Conservation (phyloP, 92 coral and sea anemone species). For the Zoanthus gigantus region DNA sequence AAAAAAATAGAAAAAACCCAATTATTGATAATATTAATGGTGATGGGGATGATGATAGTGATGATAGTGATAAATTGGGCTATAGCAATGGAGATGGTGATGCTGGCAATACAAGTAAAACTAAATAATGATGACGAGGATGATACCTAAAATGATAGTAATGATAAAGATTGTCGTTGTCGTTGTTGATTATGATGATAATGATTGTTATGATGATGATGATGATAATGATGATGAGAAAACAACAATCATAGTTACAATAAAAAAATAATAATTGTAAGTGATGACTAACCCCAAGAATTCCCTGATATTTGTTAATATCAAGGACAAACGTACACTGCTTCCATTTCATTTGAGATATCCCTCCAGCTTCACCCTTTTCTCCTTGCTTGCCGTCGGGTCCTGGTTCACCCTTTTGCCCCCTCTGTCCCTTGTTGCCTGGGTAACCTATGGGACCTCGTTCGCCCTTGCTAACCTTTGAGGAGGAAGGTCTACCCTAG, state of each 20-base stretch:
- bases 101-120: too few species aligned
- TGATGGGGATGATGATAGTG: too few species aligned
- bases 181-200: too few species aligned
- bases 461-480: slow-evolving; percentile 44
- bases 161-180: too few species aligned
- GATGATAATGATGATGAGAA: too few species aligned
- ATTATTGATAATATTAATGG: too few species aligned
- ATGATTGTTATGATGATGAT: neutral
- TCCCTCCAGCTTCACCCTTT: slow-evolving; percentile 55
- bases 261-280: neutral
- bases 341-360: slow-evolving; percentile 69
- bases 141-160: too few species aligned
- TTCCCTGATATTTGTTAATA: slow-evolving; percentile 68
- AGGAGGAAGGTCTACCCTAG: slow-evolving; percentile 36
- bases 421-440: slow-evolving; percentile 59
- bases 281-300: slow-evolving; percentile 58
- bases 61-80: too few species aligned
- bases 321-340: slow-evolving; percentile 74
- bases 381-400: slow-evolving; percentile 59
- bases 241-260: too few species aligned
- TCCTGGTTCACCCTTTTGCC: slow-evolving; percentile 50
- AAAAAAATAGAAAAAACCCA: too few species aligned
- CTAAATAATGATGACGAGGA: too few species aligned
- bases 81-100: too few species aligned
- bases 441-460: slow-evolving; percentile 45